Conservation (phyloP, 2,113 vertebrate species). For the Embiotoca jacksoni region DNA sequence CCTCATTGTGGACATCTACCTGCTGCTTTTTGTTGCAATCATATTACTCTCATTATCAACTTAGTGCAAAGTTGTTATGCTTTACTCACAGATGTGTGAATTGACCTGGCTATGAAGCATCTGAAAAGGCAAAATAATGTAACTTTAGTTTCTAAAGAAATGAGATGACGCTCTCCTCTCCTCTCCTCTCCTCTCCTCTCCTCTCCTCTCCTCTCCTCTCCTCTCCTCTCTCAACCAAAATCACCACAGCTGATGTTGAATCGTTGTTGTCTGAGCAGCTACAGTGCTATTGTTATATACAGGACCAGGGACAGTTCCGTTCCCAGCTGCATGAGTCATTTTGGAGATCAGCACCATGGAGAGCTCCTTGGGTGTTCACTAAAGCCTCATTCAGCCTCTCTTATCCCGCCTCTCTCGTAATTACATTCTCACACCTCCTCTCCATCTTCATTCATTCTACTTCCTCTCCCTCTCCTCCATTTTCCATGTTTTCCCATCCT, state of each 20-base stretch:
- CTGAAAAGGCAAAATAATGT: too few relatives aligned
- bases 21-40: too few relatives aligned
- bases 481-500: conserved; percentile 21
- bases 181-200: too few relatives aligned
- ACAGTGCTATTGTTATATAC: not conserved
- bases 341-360: conserved; percentile 56
- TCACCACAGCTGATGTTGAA: not conserved
- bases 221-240: not conserved
- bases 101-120: too few relatives aligned
- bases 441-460: conserved; percentile 63
- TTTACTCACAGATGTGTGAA: too few relatives aligned
- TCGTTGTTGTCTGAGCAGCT: not conserved
- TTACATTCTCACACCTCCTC: conserved; percentile 60
- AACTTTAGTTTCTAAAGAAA: too few relatives aligned
- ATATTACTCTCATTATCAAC: too few relatives aligned
- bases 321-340: conserved; percentile 25
- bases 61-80: too few relatives aligned
- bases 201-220: too few relatives aligned
- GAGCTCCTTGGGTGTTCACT: conserved; percentile 45
- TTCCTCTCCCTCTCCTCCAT: conserved; percentile 19
- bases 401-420: conserved; percentile 57
- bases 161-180: too few relatives aligned
- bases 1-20: too few relatives aligned
- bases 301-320: conserved; percentile 15
- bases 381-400: conserved; percentile 55